Evolutionary conservation across 2,113 vertebrate genomes (phyloP), one percentile per base, ranked within the genome.

Genomic region (Oreotragus oreotragus): DNA sequence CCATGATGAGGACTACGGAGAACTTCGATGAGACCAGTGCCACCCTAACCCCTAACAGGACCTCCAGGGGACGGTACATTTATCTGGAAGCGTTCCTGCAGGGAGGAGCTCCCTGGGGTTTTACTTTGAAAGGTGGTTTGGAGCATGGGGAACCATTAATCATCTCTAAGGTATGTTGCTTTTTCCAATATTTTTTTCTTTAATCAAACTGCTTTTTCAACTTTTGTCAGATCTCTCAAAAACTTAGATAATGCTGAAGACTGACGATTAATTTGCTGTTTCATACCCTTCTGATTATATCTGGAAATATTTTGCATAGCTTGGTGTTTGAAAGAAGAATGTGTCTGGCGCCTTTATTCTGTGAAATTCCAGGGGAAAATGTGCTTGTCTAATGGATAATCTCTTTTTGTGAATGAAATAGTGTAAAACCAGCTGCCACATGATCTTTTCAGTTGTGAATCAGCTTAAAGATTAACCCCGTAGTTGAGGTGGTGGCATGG

Each of bases 101-200:
- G 83, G 99, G 99, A 96, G 99, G 99, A 4, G 99, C 99, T 19
- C 99, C 99, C 57, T 99, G 99, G 99, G 99, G 99, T 92, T 99
- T 99, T 98, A 99, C 99, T 30, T 96, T 99, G 98, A 99, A 99
- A 98, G 99, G 99, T 60, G 99, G 99, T 88, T 98, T 99, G 98
- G 99, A 99, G 96, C 99, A 99, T 0, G 99, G 99, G 58, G 99
- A 99, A 96, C 99, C 99, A 85, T 98, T 99, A 98, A 99, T 99
- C 99, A 99, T 99, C 98, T 99, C 99, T n/a, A 99, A 99, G 99
- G 99, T 99, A 99, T 88, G 98, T 77, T 90, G 76, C 94, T 62
- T 95, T 73, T 53, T 95, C 96, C 58, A 66, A 33, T 66, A 15
- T 23, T 19, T 15, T 58, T 57, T 12, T 58, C 62, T 47, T 89